These are phyloP conservation scores for Ophioninae sp. DNA, from an alignment of 2,888 invertebrate species.

Conservation along the genomic window DNA sequence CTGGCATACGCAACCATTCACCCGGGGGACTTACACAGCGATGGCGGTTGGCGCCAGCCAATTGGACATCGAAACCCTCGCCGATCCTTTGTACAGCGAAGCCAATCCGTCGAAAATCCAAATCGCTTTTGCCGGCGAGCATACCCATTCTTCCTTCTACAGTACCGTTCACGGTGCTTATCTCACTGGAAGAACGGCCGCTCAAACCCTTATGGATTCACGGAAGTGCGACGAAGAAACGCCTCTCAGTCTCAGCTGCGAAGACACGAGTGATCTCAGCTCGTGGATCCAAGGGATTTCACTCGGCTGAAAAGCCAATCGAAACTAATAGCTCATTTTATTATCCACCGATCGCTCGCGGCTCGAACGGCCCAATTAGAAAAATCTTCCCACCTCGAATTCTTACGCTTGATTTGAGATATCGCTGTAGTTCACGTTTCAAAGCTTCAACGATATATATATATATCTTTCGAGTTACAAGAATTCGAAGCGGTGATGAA, in stretches of 20 bases:
- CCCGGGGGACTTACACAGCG: constrained; percentile 94
- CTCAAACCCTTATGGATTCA: constrained; percentile 85
- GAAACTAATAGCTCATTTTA: not conserved
- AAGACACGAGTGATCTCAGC: constrained; percentile 90
- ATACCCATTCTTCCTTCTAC: constrained; percentile 96
- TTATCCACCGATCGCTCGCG: constrained; percentile 17
- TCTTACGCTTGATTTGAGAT: too few species aligned
- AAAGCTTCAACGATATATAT: not conserved
- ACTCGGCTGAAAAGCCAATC: constrained; percentile 83
- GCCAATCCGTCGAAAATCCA: constrained; percentile 87
- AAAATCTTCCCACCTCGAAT: too few species aligned
- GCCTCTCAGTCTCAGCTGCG: constrained; percentile 87
- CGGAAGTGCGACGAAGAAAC: constrained; percentile 84
- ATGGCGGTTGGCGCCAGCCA: constrained; percentile 94
- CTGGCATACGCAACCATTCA: constrained; percentile 92
- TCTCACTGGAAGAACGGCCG: constrained; percentile 91
- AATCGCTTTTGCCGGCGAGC: constrained; percentile 93
- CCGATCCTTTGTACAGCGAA: constrained; percentile 90
- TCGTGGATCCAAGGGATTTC: constrained; percentile 95
- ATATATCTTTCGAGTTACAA: not conserved
- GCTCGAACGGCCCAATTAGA: not conserved
- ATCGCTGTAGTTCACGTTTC: too few species aligned
- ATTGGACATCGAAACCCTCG: constrained; percentile 92
- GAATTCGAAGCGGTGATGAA: not conserved
- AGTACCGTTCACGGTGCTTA: constrained; percentile 98